Percentiles rank a stretch among this genome's conserved stretches.
phyloP scores from a whole-genome alignment of 2,888 invertebrate species.

The Oxystoma pomonae region DNA sequence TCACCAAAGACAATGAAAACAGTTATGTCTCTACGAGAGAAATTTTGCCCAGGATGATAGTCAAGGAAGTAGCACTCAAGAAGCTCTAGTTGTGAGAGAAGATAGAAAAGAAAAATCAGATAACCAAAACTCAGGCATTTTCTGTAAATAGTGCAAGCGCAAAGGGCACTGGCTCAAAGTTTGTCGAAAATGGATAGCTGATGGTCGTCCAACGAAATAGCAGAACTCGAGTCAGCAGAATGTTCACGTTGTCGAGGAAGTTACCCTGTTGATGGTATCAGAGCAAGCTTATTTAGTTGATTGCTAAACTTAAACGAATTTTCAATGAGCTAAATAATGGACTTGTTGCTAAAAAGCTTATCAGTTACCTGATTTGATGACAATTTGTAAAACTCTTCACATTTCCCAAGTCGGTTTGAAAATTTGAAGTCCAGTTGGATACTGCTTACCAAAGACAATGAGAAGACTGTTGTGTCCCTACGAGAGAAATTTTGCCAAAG shows the following conservation, averaged over 20 bases:
- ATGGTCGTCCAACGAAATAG: neutral
- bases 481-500: neutral
- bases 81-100: neutral
- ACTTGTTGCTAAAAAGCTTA: neutral
- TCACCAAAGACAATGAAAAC: neutral
- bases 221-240: neutral
- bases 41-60: neutral
- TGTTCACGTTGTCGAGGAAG: neutral
- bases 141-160: neutral
- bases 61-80: neutral
- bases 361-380: neutral
- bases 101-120: neutral
- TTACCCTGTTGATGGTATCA: neutral
- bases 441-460: neutral
- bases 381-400: neutral
- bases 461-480: neutral
- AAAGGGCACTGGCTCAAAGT: neutral
- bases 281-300: neutral
- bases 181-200: neutral
- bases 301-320: neutral
- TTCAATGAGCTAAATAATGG: neutral
- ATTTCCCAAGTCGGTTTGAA: neutral
- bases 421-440: neutral
- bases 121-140: neutral
- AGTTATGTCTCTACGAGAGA: neutral